These are phyloP conservation scores for Corapipo altera DNA, from an alignment of 2,113 vertebrate genomes.

Conservation along the genomic window DNA sequence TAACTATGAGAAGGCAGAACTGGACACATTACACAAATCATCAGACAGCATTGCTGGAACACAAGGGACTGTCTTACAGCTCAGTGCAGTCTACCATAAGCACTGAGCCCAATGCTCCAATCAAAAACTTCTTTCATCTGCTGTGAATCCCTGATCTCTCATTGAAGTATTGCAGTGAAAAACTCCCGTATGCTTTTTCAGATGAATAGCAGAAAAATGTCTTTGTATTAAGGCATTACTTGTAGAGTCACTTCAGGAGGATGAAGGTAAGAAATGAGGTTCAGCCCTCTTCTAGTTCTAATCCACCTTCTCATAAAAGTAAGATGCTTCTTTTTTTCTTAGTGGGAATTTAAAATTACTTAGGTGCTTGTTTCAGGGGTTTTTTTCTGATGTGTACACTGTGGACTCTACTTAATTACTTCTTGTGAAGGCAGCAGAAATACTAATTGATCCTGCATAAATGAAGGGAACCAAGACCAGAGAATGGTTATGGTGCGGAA, in stretches of 20 bases:
- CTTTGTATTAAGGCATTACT: background rate
- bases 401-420: background rate
- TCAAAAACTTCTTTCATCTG: background rate
- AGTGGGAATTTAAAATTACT: background rate
- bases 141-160: background rate
- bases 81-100: background rate
- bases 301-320: background rate
- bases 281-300: background rate
- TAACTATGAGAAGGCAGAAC: background rate
- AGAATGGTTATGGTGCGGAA: background rate
- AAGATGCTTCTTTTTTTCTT: background rate
- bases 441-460: background rate
- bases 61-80: background rate
- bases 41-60: background rate
- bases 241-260: background rate
- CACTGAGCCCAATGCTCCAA: background rate
- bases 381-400: background rate
- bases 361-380: background rate
- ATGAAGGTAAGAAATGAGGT: background rate
- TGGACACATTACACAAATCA: background rate
- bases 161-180: background rate
- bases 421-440: background rate
- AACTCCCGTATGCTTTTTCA: background rate
- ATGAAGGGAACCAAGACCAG: background rate
- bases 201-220: background rate